phyloP scores from a whole-genome alignment of 2,113 vertebrate species.

The Sciurus niger region DNA sequence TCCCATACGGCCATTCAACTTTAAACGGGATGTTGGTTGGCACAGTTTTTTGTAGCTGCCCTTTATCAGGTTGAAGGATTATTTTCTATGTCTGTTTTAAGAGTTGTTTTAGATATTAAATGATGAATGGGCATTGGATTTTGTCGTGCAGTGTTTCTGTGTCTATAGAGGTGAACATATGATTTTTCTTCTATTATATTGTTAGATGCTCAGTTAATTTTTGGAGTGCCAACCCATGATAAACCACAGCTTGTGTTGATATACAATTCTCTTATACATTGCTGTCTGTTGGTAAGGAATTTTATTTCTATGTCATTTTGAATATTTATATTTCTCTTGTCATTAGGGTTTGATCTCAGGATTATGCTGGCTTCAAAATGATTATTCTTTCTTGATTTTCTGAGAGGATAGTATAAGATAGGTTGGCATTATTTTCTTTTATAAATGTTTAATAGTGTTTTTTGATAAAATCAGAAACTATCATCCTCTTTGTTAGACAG shows the following conservation, averaged over 20 bases:
- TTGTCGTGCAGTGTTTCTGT: neutral
- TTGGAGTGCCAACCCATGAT: neutral
- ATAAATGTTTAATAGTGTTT: neutral
- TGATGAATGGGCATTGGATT: neutral
- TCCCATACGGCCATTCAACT: neutral
- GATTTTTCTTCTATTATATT: too few species aligned
- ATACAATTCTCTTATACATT: neutral
- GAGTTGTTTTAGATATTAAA: neutral
- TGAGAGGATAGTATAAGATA: neutral
- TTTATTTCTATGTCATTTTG: neutral
- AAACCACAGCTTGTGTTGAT: neutral
- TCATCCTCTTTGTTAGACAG: neutral
- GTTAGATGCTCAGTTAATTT: neutral
- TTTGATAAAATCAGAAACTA: neutral
- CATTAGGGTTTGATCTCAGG: neutral
- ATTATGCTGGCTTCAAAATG: neutral
- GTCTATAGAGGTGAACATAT: neutral
- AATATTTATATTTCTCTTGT: neutral
- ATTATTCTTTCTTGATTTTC: neutral
- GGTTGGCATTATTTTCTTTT: constrained; percentile 25
- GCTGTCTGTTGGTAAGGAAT: neutral
- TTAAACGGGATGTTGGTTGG: neutral
- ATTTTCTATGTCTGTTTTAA: neutral
- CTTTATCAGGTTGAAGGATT: neutral
- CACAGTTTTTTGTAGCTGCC: neutral